Conservation (phyloP, 2,113 vertebrate species). For the Albula glossodonta region DNA sequence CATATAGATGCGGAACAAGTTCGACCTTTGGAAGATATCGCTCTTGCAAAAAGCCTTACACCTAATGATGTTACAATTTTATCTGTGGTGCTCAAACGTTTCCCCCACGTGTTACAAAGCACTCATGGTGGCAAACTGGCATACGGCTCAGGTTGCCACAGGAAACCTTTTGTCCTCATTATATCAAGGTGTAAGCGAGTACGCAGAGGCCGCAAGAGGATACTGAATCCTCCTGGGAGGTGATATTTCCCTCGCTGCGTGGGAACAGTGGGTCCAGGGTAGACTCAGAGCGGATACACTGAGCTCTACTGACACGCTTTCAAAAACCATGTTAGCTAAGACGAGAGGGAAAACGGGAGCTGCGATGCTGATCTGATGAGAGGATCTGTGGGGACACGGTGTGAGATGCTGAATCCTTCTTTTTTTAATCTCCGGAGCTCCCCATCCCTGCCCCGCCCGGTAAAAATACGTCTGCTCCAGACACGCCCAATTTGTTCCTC, state of each 20-base stretch:
- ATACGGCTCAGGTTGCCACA: neutral
- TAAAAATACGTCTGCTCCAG: constrained; percentile 60
- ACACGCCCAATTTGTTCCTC: constrained; percentile 74
- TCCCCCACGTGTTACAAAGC: neutral
- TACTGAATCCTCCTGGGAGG: constrained; percentile 53
- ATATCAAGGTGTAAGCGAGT: constrained; percentile 31
- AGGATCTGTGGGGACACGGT: neutral
- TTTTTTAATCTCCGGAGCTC: neutral
- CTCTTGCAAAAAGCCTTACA: neutral
- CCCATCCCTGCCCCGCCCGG: constrained; percentile 23
- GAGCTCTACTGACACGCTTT: too few species aligned
- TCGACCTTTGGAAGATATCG: neutral
- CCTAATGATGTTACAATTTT: neutral
- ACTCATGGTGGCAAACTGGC: too few species aligned
- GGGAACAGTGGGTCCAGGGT: neutral
- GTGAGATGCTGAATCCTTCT: neutral
- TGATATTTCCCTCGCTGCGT: constrained; percentile 30
- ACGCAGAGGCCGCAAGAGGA: constrained; percentile 42
- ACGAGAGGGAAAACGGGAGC: too few species aligned
- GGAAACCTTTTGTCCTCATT: constrained; percentile 43
- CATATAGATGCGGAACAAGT: neutral
- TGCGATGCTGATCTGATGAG: neutral
- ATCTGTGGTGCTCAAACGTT: neutral
- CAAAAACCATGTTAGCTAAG: too few species aligned
- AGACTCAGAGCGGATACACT: too few species aligned